Conservation (phyloP, 2,113 vertebrate species). For the Phaetusa simplex region DNA sequence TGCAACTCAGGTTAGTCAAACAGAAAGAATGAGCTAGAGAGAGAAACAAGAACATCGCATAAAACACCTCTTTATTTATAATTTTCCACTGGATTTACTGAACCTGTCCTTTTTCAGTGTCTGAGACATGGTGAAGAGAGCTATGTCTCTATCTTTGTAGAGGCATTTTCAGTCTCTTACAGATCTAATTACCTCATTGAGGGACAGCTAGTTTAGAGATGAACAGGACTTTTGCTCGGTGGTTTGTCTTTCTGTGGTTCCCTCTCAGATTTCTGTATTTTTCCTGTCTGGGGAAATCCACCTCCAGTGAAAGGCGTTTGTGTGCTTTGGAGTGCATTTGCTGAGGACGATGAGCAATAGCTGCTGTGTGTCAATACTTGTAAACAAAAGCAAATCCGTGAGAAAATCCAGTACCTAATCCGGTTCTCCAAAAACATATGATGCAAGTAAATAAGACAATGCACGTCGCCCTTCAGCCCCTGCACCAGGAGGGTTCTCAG, state of each 20-base stretch:
- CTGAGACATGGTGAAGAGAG: background rate
- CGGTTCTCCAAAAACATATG: background rate
- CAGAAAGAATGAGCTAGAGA: background rate
- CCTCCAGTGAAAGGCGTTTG: background rate
- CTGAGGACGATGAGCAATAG: background rate
- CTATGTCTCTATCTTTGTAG: background rate
- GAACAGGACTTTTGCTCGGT: background rate
- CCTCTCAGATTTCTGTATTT: background rate
- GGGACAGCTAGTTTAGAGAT: background rate
- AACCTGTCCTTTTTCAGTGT: background rate
- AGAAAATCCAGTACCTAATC: background rate
- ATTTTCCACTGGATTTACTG: background rate
- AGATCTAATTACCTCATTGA: background rate
- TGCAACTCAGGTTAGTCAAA: background rate
- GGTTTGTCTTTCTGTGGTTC: background rate
- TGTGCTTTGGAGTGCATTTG: background rate
- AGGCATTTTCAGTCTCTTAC: background rate
- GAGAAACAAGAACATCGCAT: background rate
- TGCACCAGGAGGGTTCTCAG: background rate
- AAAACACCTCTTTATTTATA: background rate
- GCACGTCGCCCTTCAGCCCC: background rate
- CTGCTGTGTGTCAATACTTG: background rate
- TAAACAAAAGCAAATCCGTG: background rate
- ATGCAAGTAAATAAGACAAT: background rate
- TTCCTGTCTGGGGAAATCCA: background rate